Conservation (phyloP, 1,140 invertebrate genomes). For the Cyrtorhinus lividipennis region DNA sequence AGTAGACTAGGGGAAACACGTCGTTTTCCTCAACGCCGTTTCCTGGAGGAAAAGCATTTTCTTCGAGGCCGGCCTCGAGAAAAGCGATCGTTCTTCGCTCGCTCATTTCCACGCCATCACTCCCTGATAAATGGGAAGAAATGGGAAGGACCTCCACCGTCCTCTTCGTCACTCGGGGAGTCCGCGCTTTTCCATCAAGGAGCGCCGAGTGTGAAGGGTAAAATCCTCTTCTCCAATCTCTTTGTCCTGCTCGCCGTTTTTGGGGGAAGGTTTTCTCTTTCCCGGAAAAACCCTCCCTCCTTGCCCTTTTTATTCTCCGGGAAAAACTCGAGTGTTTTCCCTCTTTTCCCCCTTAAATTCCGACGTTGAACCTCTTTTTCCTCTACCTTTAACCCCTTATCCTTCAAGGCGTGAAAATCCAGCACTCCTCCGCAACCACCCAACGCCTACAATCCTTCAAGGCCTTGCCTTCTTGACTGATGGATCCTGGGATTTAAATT, state of each 20-base stretch:
- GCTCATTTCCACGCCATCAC: background rate
- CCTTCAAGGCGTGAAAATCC: background rate
- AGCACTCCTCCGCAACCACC: background rate
- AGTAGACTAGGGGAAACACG: no score
- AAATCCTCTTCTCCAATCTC: background rate
- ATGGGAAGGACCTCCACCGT: background rate
- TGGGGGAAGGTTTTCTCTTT: background rate
- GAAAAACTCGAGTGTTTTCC: background rate
- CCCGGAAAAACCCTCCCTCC: background rate
- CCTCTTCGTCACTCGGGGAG: background rate
- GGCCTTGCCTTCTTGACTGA: constrained; percentile 1
- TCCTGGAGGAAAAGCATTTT: no score
- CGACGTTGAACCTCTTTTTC: background rate
- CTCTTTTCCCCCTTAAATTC: background rate
- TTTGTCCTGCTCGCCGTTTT: background rate
- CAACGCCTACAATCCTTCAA: background rate
- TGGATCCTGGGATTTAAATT: constrained; percentile 7
- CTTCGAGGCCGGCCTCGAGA: no score
- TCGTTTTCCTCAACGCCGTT: no score
- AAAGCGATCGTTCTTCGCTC: no score
- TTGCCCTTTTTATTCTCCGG: background rate
- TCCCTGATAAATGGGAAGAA: background rate
- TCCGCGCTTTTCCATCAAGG: background rate
- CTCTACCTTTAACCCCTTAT: background rate
- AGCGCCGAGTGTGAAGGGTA: background rate